Conservation (phyloP, 2,888 invertebrate genomes). For the Nebria brevicollis region DNA sequence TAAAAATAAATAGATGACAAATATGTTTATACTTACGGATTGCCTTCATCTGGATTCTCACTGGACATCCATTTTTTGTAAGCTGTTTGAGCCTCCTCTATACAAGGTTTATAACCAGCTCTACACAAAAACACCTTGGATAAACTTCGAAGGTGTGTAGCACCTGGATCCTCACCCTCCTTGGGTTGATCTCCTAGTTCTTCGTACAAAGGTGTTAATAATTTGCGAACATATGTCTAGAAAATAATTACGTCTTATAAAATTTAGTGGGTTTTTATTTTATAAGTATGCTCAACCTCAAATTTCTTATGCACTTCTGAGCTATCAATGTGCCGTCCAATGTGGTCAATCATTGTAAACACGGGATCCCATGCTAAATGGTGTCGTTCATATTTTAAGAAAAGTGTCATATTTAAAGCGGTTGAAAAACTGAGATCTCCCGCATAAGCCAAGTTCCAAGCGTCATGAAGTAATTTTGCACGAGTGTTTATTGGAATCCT, state of each 20-base stretch:
- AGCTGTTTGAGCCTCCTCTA: constrained; percentile 77
- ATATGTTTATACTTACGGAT: constrained; percentile 78
- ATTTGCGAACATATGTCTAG: constrained; percentile 75
- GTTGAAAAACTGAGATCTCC: constrained; percentile 80
- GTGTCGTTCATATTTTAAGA: constrained; percentile 77
- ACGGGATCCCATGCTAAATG: constrained; percentile 85
- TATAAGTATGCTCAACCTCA: constrained; percentile 66
- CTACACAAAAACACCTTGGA: constrained; percentile 79
- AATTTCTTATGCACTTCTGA: constrained; percentile 75
- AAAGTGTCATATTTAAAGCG: constrained; percentile 82
- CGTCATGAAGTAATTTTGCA: constrained; percentile 80
- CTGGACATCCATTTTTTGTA: constrained; percentile 81
- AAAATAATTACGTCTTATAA: constrained; percentile 9
- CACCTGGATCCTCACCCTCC: constrained; percentile 73
- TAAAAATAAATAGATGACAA: too few species aligned
- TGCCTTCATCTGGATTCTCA: constrained; percentile 79
- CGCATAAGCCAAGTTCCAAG: constrained; percentile 81
- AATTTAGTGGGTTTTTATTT: neutral
- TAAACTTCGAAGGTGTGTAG: constrained; percentile 73
- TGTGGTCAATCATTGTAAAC: constrained; percentile 84
- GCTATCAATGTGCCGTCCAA: constrained; percentile 78
- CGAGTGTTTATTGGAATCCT: constrained; percentile 77
- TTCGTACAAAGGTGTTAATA: constrained; percentile 78
- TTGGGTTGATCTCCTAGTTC: constrained; percentile 68
- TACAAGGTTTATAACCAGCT: constrained; percentile 81